Percentiles rank a stretch among this genome's conserved stretches.
These are phyloP conservation scores for Arctia plantaginis DNA, from an alignment of 2,888 invertebrate genomes.

Conservation along the genomic window DNA sequence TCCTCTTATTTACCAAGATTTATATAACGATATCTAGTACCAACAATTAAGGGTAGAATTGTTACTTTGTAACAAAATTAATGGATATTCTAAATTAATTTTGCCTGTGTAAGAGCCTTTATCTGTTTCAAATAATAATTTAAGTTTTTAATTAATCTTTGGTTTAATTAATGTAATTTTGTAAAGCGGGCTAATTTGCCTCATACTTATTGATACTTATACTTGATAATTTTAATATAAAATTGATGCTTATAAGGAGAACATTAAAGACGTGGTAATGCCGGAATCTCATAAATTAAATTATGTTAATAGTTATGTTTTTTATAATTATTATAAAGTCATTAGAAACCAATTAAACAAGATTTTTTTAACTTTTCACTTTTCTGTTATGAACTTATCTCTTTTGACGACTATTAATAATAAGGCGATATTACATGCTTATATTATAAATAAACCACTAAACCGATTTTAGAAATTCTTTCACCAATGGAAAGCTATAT, in stretches of 20 bases:
- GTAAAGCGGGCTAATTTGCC: not conserved
- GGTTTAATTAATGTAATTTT: constrained; percentile 37
- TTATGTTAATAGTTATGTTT: no score
- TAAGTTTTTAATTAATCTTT: constrained; percentile 55
- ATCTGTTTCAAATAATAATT: constrained; percentile 56
- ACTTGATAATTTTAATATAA: not conserved
- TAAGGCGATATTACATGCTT: not conserved
- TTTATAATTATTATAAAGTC: not conserved
- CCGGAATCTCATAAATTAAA: no score
- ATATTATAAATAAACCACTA: no score
- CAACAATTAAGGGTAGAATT: constrained; percentile 58
- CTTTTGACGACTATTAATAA: not conserved
- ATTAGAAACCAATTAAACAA: not conserved
- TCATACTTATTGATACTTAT: not conserved
- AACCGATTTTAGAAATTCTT: no score
- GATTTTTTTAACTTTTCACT: not conserved
- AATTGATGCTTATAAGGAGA: not conserved
- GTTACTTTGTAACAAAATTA: constrained; percentile 65
- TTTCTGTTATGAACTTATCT: not conserved
- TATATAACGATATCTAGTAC: constrained; percentile 48
- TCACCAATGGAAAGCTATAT: no score
- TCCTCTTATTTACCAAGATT: constrained; percentile 50
- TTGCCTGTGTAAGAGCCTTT: constrained; percentile 54
- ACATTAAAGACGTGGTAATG: not conserved
- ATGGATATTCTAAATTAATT: constrained; percentile 69